phyloP scores from a whole-genome alignment of 1,140 invertebrate species.

The Frieseomelitta varia region DNA sequence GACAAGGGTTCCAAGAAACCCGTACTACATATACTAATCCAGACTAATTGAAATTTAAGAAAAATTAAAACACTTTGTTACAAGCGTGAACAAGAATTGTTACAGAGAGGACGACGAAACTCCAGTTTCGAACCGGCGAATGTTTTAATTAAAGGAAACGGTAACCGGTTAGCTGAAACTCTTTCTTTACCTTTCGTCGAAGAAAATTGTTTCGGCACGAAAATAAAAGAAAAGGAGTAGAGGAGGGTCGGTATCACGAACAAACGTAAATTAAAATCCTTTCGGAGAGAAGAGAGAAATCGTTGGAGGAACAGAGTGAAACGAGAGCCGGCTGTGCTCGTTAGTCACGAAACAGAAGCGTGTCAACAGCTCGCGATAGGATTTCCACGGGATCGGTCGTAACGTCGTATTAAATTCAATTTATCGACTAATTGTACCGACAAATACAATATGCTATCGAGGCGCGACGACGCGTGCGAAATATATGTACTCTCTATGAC shows the following conservation, averaged over 20 bases:
- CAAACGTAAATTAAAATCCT: background rate
- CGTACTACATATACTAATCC: no score
- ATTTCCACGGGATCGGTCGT: background rate
- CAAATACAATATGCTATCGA: background rate
- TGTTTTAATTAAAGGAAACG: no score
- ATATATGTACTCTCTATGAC: background rate
- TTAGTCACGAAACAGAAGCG: background rate
- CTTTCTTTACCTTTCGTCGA: background rate
- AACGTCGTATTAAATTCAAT: constrained; percentile 17
- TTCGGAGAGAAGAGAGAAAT: background rate
- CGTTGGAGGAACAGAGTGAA: background rate
- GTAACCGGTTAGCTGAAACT: no score
- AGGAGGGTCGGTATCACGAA: background rate
- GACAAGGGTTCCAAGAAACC: no score
- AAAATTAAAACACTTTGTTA: no score
- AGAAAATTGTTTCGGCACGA: background rate
- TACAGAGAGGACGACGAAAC: no score
- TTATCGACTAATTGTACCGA: background rate
- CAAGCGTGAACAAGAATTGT: no score
- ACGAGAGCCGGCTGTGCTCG: background rate
- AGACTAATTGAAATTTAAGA: no score
- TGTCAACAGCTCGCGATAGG: background rate
- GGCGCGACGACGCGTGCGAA: no score
- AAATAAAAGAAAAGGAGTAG: background rate
- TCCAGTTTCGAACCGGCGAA: no score